A percentile compares a stretch with the other conserved stretches of the same genome.
Conservation (phyloP, 1,140 invertebrate species). For the Lutraria rhynchaena region DNA sequence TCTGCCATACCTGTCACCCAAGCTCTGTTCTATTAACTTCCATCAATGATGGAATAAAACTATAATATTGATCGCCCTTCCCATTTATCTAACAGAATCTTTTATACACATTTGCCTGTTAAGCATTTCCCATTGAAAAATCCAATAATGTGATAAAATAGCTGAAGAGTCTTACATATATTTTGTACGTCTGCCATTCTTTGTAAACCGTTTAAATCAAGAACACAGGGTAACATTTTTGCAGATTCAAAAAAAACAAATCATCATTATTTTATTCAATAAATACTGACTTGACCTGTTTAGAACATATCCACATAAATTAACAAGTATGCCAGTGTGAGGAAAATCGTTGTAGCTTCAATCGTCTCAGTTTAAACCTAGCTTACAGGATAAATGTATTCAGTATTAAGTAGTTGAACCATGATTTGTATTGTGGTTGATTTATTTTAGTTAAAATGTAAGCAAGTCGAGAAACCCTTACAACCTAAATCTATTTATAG, state of each 20-base stretch:
- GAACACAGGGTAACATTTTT: background rate
- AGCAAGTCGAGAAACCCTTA: background rate
- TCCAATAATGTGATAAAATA: constrained; percentile 35
- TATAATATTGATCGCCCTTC: constrained; percentile 52
- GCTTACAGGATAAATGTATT: too few species aligned
- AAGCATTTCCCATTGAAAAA: constrained; percentile 46
- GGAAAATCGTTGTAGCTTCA: too few species aligned
- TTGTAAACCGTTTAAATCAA: too few species aligned
- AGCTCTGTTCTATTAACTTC: constrained; percentile 17
- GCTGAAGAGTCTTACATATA: too few species aligned
- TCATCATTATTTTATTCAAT: constrained; percentile 34
- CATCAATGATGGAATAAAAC: constrained; percentile 57
- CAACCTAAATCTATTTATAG: background rate
- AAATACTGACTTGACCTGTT: constrained; percentile 51
- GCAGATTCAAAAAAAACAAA: constrained; percentile 7
- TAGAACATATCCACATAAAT: constrained; percentile 53
- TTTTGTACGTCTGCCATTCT: too few species aligned
- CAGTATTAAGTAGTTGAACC: too few species aligned
- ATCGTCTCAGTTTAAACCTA: too few species aligned
- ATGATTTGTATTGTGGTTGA: too few species aligned
- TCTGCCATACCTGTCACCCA: background rate
- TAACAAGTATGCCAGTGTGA: constrained; percentile 11
- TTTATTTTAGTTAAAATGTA: too few species aligned
- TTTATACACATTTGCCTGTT: constrained; percentile 49
- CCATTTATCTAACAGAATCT: constrained; percentile 47